Base-by-base conservation (phyloP, 2,797 vertebrate species). In the Erithacus rubecula region DNA sequence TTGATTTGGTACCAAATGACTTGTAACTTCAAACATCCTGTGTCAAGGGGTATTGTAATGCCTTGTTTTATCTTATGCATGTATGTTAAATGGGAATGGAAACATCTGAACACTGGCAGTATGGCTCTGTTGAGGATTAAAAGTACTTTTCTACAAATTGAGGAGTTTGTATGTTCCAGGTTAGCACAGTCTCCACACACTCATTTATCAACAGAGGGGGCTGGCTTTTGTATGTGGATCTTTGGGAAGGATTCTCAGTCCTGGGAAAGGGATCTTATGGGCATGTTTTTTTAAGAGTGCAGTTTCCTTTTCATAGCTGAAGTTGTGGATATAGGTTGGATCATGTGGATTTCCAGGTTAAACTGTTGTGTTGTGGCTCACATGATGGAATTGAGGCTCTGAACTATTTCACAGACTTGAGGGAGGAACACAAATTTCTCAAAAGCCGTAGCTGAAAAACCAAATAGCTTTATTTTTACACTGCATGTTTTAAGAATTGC, bases 1-100 rank as follows among this genome's bases (percentile, higher is more conserved):
- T 93, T 88, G 58, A 84, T 94, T 86, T 90, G 85, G 63, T 95
- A 89, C 63, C 70, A 70, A 87, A 79, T n/a, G 70, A 69, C 39
- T 71, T 95, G 95, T 95, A 92, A 95, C 15, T 60, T 79, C 44
- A 63, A 62, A 13, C 59, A 76, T 88, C 37, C 20, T 22, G 7
- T 91, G 93, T 96, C 82, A 71, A 78, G 87, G 94, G 93, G 85
- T 87, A 51, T 55, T 95, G 94, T 94, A 94, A 94, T 95, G 93
- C 91, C 30, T 94, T 95, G 93, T 94, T 70, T 68, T 74, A 51
- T 83, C 68, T 71, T 23, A 34, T 93, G 96, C 95, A 96, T 96
- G 96, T 96, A 85, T 96, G 93, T 96, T 78, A 51, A 89, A 83
- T 37, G 87, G 94, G 89, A 96, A 92, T 93, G 96, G 87, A 95